Base-by-base conservation (phyloP, 64 coral and sea anemone genomes). In the Montipora sp. region DNA sequence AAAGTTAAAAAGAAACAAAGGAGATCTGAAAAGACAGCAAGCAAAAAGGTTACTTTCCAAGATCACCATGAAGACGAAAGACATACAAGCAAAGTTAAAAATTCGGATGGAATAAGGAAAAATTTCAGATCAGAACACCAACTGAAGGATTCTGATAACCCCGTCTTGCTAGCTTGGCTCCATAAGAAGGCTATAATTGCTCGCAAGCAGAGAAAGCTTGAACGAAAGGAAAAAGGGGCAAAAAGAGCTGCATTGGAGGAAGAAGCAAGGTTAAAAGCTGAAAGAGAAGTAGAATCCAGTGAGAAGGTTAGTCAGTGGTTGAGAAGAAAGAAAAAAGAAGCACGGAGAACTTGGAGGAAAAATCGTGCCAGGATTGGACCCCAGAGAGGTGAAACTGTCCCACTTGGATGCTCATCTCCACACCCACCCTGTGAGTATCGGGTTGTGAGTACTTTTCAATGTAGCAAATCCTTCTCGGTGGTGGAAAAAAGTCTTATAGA, bases 81-180 rank as follows among this genome's bases (percentile, higher is more conserved):
- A 15, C 13, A 21, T 15, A 48, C 7, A 19, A 68, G 86, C 23
- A 85, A 90, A 90, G 43, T 87, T 19, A 95, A 91, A 79, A 94
- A 97, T 80, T 57, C 90, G 7, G 95, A 97, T 59, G 92, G 92
- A 1, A 91, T 88, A 88, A 94, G 92, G 27, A 96, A 96, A 61
- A 78, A 91, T 13, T 92, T 97, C 36, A 67, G 77, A 9, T 91
- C 92, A 18, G 95, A 97, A 20, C 95, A 97, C 71, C 92, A 92
- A 14, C 76, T 97, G 1, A 94, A 97, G 71, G 82, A 87, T 9
- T 88, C 88, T 46, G 91, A 97, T n/a, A 97, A 97, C 69, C 95
- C 95, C 14, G 45, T 87, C 12, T 51, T 97, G 60, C 78, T 78
- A 5, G 89, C 95, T 8, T 97, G 95, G 95, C 71, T 97, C 4